A percentile compares a stretch with the other conserved stretches of the same genome.
phyloP scores from a whole-genome alignment of 1,140 invertebrate species.

The Drosophila gunungcola region DNA sequence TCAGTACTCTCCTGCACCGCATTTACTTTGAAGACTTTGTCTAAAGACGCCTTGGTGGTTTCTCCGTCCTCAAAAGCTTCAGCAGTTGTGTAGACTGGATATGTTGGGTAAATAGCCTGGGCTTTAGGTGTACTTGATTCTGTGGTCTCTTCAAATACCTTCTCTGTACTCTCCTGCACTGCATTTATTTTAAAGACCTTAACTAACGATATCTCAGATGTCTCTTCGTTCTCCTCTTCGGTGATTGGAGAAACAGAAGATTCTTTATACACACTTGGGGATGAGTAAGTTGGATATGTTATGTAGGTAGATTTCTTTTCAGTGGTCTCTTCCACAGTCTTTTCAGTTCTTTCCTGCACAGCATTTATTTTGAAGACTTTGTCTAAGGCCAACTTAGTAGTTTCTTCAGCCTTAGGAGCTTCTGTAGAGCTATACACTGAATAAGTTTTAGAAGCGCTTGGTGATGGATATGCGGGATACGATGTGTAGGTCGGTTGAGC shows the following conservation, averaged over 20 bases:
- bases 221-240: neutral
- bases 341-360: neutral
- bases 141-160: neutral
- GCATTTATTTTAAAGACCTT: slow-evolving; percentile 13
- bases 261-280: neutral
- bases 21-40: slow-evolving; percentile 10
- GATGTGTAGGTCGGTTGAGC: neutral
- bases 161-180: neutral
- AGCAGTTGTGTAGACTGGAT: neutral
- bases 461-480: neutral
- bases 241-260: neutral
- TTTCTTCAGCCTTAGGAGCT: neutral
- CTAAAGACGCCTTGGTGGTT: neutral
- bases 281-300: neutral
- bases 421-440: neutral
- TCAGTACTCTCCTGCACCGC: neutral
- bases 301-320: neutral
- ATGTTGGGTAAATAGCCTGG: neutral
- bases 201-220: neutral
- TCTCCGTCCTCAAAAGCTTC: neutral
- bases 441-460: neutral
- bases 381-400: neutral
- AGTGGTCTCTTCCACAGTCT: neutral
- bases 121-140: neutral
- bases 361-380: slow-evolving; percentile 7